Conservation (phyloP, 2,888 invertebrate genomes). For the Amblyjoppa proteus region DNA sequence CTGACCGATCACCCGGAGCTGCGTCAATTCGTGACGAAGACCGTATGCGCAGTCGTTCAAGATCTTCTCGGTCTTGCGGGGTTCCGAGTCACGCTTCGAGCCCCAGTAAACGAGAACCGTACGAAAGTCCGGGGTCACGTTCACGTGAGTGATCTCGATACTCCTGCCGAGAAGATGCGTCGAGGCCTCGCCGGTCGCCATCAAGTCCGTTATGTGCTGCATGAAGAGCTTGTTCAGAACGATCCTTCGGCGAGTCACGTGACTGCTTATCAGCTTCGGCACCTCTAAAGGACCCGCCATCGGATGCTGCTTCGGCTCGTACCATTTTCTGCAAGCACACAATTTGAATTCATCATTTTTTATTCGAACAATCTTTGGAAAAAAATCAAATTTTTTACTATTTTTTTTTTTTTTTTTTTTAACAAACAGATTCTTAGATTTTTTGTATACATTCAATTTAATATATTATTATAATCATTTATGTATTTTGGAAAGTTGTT, state of each 20-base stretch:
- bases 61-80: slow-evolving; percentile 86
- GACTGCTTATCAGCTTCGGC: slow-evolving; percentile 83
- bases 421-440: not conserved
- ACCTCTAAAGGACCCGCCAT: slow-evolving; percentile 76
- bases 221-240: slow-evolving; percentile 93
- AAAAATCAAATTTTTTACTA: too few relatives aligned
- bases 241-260: slow-evolving; percentile 87
- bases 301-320: slow-evolving; percentile 74
- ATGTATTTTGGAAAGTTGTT: too few relatives aligned
- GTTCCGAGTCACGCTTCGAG: slow-evolving; percentile 86
- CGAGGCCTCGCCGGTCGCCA: slow-evolving; percentile 90
- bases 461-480: too few relatives aligned
- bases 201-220: slow-evolving; percentile 91
- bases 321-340: slow-evolving; percentile 65
- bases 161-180: slow-evolving; percentile 88
- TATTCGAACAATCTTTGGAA: not conserved
- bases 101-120: slow-evolving; percentile 91
- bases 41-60: slow-evolving; percentile 87
- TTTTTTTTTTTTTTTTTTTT: not conserved
- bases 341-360: not conserved
- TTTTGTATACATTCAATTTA: too few relatives aligned
- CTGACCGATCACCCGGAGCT: slow-evolving; percentile 90
- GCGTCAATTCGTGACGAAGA: slow-evolving; percentile 91
- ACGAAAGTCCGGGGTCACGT: slow-evolving; percentile 89
- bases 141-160: slow-evolving; percentile 91